Evolutionary conservation across 2,113 vertebrate genomes (phyloP).

Genomic region (Pungitius pungitius): DNA sequence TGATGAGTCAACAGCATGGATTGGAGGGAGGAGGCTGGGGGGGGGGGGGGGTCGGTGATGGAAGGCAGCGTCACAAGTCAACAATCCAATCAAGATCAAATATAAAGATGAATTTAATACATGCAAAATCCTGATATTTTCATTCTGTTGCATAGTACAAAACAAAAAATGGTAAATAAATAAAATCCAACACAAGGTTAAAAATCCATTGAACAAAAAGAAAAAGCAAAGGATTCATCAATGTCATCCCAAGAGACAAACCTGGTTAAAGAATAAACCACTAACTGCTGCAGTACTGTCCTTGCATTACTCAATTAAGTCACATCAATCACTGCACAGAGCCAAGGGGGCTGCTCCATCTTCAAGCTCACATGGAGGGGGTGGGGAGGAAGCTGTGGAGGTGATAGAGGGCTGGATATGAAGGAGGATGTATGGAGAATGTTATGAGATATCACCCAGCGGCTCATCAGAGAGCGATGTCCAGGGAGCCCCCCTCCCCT

Average conservation of each 20-base stretch:
- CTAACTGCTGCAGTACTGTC: slow-evolving; percentile 60
- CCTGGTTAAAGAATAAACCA: slow-evolving; percentile 23
- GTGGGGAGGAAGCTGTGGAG: slow-evolving; percentile 21
- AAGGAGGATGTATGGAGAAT: slow-evolving; percentile 55
- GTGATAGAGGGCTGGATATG: slow-evolving; percentile 40
- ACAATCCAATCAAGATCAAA: slow-evolving; percentile 29
- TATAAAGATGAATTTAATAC: slow-evolving; percentile 10
- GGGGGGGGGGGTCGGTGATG: neutral
- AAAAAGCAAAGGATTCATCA: slow-evolving; percentile 14
- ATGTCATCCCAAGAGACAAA: slow-evolving; percentile 45
- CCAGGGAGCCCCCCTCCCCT: slow-evolving; percentile 49
- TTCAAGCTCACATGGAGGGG: slow-evolving; percentile 31
- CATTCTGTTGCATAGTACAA: slow-evolving; percentile 12
- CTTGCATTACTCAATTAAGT: slow-evolving; percentile 72
- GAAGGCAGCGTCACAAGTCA: slow-evolving; percentile 25
- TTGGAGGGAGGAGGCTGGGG: slow-evolving; percentile 9
- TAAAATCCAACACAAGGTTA: slow-evolving; percentile 18
- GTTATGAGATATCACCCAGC: slow-evolving; percentile 58
- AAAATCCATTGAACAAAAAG: slow-evolving; percentile 11
- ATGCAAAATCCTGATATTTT: slow-evolving; percentile 22
- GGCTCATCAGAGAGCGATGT: slow-evolving; percentile 59
- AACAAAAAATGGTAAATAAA: neutral
- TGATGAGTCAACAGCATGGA: slow-evolving; percentile 62
- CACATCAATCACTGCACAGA: slow-evolving; percentile 67
- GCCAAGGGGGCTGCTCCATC: slow-evolving; percentile 57